These are phyloP conservation scores for Zaprionus inermis DNA, from an alignment of 1,140 invertebrate species.

Conservation along the genomic window DNA sequence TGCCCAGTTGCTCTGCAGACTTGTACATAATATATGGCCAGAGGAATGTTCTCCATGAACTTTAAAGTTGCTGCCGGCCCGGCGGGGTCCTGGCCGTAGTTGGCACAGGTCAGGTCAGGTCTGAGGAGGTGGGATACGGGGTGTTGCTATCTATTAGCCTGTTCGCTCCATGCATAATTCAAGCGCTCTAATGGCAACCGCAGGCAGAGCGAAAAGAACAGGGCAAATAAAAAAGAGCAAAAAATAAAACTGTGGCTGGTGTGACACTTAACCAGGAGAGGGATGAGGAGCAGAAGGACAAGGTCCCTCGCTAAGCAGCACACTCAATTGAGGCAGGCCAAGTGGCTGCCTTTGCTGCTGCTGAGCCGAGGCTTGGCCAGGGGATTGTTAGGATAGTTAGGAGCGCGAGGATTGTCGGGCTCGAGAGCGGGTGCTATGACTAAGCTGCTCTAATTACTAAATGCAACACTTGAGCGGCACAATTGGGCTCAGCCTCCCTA, in stretches of 20 bases:
- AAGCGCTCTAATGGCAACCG: slow-evolving; percentile 42
- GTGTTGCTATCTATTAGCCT: slow-evolving; percentile 33
- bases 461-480: slow-evolving; percentile 61
- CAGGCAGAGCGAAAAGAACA: slow-evolving; percentile 12
- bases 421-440: background rate
- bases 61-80: slow-evolving; percentile 15
- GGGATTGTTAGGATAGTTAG: background rate
- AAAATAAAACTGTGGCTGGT: slow-evolving; percentile 6
- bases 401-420: background rate
- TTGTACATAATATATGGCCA: slow-evolving; percentile 21
- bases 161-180: slow-evolving; percentile 55
- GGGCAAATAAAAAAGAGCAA: slow-evolving; percentile 2
- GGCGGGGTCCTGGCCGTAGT: background rate
- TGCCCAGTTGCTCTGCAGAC: background rate
- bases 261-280: slow-evolving; percentile 16
- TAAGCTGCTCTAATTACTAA: slow-evolving; percentile 78
- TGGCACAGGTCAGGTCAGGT: background rate
- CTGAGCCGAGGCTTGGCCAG: slow-evolving; percentile 1
- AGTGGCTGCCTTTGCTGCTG: background rate
- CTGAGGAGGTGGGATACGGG: background rate
- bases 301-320: background rate
- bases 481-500: slow-evolving; percentile 32
- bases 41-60: slow-evolving; percentile 10
- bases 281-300: background rate
- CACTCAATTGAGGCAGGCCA: slow-evolving; percentile 23